Conservation (phyloP, 2,797 vertebrate genomes). For the Craterocephalus amniculus region DNA sequence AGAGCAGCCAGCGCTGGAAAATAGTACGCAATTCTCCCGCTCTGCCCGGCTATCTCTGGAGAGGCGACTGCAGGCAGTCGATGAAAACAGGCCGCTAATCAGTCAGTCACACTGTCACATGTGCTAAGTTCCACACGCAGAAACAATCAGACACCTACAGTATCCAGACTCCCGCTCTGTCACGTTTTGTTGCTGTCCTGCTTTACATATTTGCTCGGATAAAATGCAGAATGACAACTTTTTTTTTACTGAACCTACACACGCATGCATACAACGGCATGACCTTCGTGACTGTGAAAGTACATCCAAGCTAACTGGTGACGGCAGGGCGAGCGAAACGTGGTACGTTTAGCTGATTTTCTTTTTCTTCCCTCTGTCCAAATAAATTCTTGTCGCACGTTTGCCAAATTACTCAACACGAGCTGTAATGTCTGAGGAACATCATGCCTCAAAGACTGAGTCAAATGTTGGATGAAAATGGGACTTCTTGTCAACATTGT, state of each 20-base stretch:
- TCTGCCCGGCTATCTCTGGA: slow-evolving; percentile 48
- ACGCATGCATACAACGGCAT: slow-evolving; percentile 22
- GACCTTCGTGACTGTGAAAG: slow-evolving; percentile 43
- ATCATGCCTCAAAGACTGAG: slow-evolving; percentile 39
- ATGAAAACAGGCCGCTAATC: slow-evolving; percentile 67
- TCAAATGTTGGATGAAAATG: slow-evolving; percentile 23
- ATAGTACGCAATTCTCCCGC: slow-evolving; percentile 49
- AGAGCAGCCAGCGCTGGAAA: slow-evolving; percentile 54
- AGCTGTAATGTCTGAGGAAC: slow-evolving; percentile 40
- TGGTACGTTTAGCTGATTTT: slow-evolving; percentile 50
- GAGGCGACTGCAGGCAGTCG: slow-evolving; percentile 52
- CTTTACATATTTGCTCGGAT: slow-evolving; percentile 23
- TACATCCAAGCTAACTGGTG: slow-evolving; percentile 29
- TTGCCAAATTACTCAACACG: slow-evolving; percentile 52
- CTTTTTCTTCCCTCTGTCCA: slow-evolving; percentile 21
- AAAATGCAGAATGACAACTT: slow-evolving; percentile 30
- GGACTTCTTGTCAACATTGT: slow-evolving; percentile 21
- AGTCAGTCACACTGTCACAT: slow-evolving; percentile 60
- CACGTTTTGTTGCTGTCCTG: slow-evolving; percentile 4
- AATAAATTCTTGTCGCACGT: slow-evolving; percentile 43
- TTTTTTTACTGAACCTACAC: slow-evolving; percentile 18
- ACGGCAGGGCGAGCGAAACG: slow-evolving; percentile 45
- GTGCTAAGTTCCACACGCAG: slow-evolving; percentile 35
- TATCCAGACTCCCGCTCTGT: slow-evolving; percentile 13
- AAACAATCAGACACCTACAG: slow-evolving; percentile 33